Base-by-base conservation (phyloP, 2,797 vertebrate species). In the Picus viridis region DNA sequence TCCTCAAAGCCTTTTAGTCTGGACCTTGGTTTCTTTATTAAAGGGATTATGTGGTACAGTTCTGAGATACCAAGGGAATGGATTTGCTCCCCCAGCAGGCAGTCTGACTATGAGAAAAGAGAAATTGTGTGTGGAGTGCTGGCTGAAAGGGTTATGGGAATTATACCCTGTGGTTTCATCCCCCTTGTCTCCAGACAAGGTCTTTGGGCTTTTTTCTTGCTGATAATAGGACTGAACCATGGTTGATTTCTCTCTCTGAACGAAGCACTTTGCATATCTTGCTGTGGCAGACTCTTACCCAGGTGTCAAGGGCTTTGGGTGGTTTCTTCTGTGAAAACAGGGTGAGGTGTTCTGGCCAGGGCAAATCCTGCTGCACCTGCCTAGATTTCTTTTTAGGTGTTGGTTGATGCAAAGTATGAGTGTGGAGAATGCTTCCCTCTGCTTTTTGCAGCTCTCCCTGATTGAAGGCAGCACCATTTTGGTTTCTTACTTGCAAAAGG, bases 61-160 rank as follows among this genome's bases (percentile, higher is more conserved):
- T 41, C 71, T 79, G 71, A 91, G 74, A 76, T n/a, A 82, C 77
- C 34, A 91, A 58, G 57, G 41, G 75, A 92, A 91, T 26, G 71
- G 88, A 86, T 91, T 93, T 91, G 68, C 86, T 95, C 61, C 91
- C 94, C 49, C 90, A 74, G 89, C 68, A 90, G 92, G 95, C 0
- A 15, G 83, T 95, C 83, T 90, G 77, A 88, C 83, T 92, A 73
- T 30, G 77, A 88, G 86, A 84, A 93, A 93, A 93, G 56, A 87
- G 69, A 88, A 45, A 92, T 86, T 82, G 49, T 84, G 22, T 74
- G 69, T 68, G 43, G 59, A 90, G 71, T 71, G 39, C 77, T 73
- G 47, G 61, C 87, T 96, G 89, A 95, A 94, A 89, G 73, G 57
- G 53, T 67, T 83, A 91, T 47, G 86, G 91, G 94, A 95, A 95